Evolutionary conservation across 2,888 invertebrate species (phyloP).

Genomic region (Torymus aiolomorphi): DNA sequence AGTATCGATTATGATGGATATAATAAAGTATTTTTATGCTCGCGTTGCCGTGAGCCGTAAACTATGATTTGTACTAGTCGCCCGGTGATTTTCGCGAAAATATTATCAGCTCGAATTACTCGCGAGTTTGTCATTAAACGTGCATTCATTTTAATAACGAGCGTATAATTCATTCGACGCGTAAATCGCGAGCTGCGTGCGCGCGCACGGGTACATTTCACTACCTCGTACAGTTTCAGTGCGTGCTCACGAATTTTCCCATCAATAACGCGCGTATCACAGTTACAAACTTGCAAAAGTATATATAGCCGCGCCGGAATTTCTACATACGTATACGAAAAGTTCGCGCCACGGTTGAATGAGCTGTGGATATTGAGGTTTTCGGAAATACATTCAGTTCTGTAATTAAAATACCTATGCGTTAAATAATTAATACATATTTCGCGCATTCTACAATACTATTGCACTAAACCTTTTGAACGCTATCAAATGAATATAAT

Average conservation of each 20-base stretch:
- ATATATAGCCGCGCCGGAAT: too few relatives aligned
- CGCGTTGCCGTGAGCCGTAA: neutral
- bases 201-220: neutral
- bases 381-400: too few relatives aligned
- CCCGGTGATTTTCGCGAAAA: slow-evolving; percentile 10
- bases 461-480: too few relatives aligned
- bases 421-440: too few relatives aligned
- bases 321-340: neutral
- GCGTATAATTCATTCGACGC: slow-evolving; percentile 28
- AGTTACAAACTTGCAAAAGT: too few relatives aligned
- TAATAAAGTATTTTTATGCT: slow-evolving; percentile 24
- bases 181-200: slow-evolving; percentile 12
- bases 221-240: neutral
- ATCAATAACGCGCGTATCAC: too few relatives aligned
- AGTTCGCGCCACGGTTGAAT: too few relatives aligned
- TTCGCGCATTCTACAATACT: too few relatives aligned
- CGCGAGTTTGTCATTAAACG: slow-evolving; percentile 15
- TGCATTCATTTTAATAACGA: slow-evolving; percentile 39
- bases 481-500: too few relatives aligned
- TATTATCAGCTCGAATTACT: slow-evolving; percentile 27
- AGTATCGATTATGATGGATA: neutral
- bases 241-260: too few relatives aligned
- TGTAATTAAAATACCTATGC: too few relatives aligned
- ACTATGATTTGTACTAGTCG: slow-evolving; percentile 1
- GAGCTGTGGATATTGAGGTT: too few relatives aligned